A percentile compares a stretch with the other conserved stretches of the same genome.
Conservation (phyloP, 2,113 vertebrate genomes). For the Psilopogon haemacephalus region DNA sequence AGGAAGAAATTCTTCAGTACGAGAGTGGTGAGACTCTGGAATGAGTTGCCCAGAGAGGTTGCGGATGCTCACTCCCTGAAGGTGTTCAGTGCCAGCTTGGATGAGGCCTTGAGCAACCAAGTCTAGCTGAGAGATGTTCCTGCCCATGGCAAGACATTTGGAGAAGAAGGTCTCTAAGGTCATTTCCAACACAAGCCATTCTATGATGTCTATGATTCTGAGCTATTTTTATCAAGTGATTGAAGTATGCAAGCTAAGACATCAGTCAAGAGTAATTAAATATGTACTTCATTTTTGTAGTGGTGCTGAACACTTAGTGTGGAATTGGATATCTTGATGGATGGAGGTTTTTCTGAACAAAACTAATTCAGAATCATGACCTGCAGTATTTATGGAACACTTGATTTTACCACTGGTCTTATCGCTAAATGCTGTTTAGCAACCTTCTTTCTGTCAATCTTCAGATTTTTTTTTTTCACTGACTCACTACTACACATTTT, state of each 20-base stretch:
- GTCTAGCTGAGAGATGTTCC: no score
- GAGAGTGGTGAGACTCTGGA: no score
- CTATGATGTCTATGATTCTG: neutral
- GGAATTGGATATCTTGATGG: neutral
- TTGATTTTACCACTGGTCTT: conserved; percentile 9
- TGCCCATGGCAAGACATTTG: no score
- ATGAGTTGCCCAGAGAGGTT: no score
- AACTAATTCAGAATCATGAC: neutral
- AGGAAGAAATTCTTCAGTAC: no score
- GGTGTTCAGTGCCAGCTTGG: no score
- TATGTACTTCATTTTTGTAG: neutral
- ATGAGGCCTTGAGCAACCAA: no score
- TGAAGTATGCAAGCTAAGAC: neutral
- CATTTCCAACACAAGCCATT: no score
- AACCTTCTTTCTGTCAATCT: neutral
- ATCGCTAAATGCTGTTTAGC: neutral
- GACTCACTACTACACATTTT: neutral
- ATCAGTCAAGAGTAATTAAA: neutral
- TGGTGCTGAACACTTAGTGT: neutral
- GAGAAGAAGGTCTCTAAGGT: no score
- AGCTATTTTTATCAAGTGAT: neutral
- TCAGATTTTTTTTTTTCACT: neutral
- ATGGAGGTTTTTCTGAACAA: neutral
- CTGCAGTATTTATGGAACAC: neutral
- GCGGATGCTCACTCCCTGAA: no score